These are phyloP conservation scores for Grapholita molesta DNA, from an alignment of 1,140 invertebrate genomes.

Conservation along the genomic window DNA sequence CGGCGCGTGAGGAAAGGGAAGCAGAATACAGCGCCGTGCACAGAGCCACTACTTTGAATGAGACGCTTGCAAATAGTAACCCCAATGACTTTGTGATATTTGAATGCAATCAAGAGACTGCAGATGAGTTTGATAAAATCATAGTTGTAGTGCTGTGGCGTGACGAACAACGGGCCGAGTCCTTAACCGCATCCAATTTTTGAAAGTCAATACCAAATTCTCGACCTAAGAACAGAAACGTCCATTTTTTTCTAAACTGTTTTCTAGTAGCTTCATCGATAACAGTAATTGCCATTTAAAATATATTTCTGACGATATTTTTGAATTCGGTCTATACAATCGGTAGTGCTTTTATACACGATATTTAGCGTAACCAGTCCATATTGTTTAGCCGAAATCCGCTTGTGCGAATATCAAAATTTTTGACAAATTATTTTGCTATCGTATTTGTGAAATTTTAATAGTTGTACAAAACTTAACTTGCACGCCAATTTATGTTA, in stretches of 20 bases:
- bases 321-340: conserved; percentile 72
- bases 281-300: conserved; percentile 68
- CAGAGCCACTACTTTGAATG: conserved; percentile 52
- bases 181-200: conserved; percentile 55
- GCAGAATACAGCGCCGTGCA: background rate
- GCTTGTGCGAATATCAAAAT: conserved; percentile 65
- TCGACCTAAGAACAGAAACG: conserved; percentile 75
- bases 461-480: conserved; percentile 42
- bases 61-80: conserved; percentile 70
- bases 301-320: conserved; percentile 74
- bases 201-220: conserved; percentile 58
- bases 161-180: conserved; percentile 29
- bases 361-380: conserved; percentile 73
- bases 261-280: conserved; percentile 71
- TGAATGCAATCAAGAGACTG: conserved; percentile 59
- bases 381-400: conserved; percentile 75
- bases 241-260: conserved; percentile 73
- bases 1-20: background rate
- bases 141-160: conserved; percentile 36
- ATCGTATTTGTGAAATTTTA: conserved; percentile 61
- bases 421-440: conserved; percentile 74
- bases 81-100: conserved; percentile 58
- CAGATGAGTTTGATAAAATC: conserved; percentile 57
- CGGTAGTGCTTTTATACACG: conserved; percentile 75
- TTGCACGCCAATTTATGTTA: conserved; percentile 30